Base-by-base conservation (phyloP, 2,888 invertebrate genomes). In the Drosophila diplacantha region DNA sequence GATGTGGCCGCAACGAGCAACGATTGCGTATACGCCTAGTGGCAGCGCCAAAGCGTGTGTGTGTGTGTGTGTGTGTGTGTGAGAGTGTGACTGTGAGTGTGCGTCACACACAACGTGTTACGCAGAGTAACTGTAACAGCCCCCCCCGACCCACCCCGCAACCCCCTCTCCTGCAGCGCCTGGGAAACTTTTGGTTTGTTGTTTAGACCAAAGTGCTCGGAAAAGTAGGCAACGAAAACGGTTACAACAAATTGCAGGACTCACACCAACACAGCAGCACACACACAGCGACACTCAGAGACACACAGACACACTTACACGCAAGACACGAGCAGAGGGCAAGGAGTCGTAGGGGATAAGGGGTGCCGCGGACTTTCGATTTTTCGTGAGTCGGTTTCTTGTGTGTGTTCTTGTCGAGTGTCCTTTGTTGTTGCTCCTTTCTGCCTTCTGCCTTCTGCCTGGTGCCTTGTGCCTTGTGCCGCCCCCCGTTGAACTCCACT, bases 11-110 rank as follows among this genome's bases (percentile, higher is more conserved):
- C 32, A 62, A 37, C 53, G 29, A 53, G 54, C 60, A 61, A 65
- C 51, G 73, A 81, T 77, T 83, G 82, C 84, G 84, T 81, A 81
- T 84, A 82, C 84, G 84, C 71, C 63, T 67, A 66, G 71, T 68
- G 61, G 54, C n/a, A n/a, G n/a, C n/a, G n/a, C n/a, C n/a, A n/a
- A n/a, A n/a, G n/a, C n/a, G n/a, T n/a, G n/a, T n/a, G n/a, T 16
- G 39, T 5, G 46, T 39, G 18, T 44, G 11, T 37, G 49, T 50
- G 41, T 38, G 29, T 39, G 43, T 38, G 31, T 31, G 41, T 50
- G 52, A 35, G 34, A 44, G 50, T 47, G 24, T 37, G 37, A 8
- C 50, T 71, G 57, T 60, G 57, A 24, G 64, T 67, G 64, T 64
- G 64, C 64, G 69, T 68, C 68, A 68, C 64, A 68, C 64, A 68